Base-by-base conservation (phyloP, 2,797 vertebrate species). In the Trichosurus vulpecula region DNA sequence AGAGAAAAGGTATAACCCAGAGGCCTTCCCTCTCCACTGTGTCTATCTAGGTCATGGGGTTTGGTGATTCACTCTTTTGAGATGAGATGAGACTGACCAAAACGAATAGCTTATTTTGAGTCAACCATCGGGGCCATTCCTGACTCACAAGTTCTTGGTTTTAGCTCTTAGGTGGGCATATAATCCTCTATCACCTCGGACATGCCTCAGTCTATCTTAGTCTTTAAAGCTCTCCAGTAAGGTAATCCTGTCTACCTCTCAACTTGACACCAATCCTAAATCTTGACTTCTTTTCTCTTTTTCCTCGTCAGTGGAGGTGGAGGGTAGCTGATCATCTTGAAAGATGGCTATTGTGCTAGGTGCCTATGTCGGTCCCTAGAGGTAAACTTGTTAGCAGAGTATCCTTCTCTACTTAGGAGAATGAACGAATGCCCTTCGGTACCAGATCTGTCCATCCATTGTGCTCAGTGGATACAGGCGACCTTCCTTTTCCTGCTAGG, bases 1-100 rank as follows among this genome's bases (percentile, higher is more conserved):
- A 99, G 98, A 99, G 99, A 97, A 99, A 98, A 99, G 99, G 99
- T 99, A 98, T 66, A 97, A 94, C 96, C 87, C 4, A 6, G 41
- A 81, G 41, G 54, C 22, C 81, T 51, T 35, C n/a, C 16, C 29
- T 91, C 57, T 47, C 14, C 6, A 0, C 1, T 35, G 14, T 29
- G 16, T 54, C 41, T 29, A 6, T 29, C n/a, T 27, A 35, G 29
- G 54, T 27, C 27, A 52, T 9, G 47, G 27, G 51, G 13, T 51
- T 13, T n/a, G 13, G 58, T 6, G 51, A 35, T 53, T 29, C 29
- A 3, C 29, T 61, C 4, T 29, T 25, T 12, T 19, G 52, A 54
- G 29, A 13, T 14, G 57, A n/a, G 27, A 11, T 14, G 57, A 52
- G 41, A 35, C n/a, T 19, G 16, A 14, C 41, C 22, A 52, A 87